Percentiles rank a stretch among this genome's conserved stretches.
Evolutionary conservation across 2,888 invertebrate genomes (phyloP).

Genomic region (Nyleta sp.): DNA sequence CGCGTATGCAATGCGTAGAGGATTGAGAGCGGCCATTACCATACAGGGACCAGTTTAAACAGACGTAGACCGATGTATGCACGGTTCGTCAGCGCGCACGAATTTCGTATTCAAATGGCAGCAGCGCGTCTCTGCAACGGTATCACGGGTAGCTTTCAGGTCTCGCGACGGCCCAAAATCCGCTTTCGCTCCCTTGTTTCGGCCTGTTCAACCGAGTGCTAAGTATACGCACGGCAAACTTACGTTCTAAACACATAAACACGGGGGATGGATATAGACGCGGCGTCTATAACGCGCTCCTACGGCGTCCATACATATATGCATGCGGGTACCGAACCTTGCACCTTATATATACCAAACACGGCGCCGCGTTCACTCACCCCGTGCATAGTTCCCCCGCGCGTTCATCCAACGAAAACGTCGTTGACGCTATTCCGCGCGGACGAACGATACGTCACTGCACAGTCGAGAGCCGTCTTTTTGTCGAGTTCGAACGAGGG

Average conservation of each 20-base stretch:
- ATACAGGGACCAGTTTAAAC: constrained; percentile 81
- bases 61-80: constrained; percentile 80
- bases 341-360: constrained; percentile 17
- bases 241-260: constrained; percentile 22
- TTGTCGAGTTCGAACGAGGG: constrained; percentile 8
- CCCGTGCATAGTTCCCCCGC: constrained; percentile 20
- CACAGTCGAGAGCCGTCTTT: constrained; percentile 24
- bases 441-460: constrained; percentile 29
- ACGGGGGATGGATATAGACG: constrained; percentile 3
- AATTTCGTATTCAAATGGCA: constrained; percentile 81
- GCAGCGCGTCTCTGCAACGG: constrained; percentile 71
- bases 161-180: constrained; percentile 73
- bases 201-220: constrained; percentile 15
- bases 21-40: constrained; percentile 74
- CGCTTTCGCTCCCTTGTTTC: constrained; percentile 51
- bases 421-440: constrained; percentile 22
- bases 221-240: constrained; percentile 36
- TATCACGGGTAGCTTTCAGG: constrained; percentile 71
- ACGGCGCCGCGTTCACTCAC: constrained; percentile 36
- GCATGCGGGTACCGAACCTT: constrained; percentile 6
- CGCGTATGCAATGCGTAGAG: constrained; percentile 55
- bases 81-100: constrained; percentile 80
- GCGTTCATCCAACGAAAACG: constrained; percentile 29
- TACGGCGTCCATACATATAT: constrained; percentile 17
- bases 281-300: constrained; percentile 9